Conservation (phyloP, 2,888 invertebrate genomes). For the Ormyrus thymus region DNA sequence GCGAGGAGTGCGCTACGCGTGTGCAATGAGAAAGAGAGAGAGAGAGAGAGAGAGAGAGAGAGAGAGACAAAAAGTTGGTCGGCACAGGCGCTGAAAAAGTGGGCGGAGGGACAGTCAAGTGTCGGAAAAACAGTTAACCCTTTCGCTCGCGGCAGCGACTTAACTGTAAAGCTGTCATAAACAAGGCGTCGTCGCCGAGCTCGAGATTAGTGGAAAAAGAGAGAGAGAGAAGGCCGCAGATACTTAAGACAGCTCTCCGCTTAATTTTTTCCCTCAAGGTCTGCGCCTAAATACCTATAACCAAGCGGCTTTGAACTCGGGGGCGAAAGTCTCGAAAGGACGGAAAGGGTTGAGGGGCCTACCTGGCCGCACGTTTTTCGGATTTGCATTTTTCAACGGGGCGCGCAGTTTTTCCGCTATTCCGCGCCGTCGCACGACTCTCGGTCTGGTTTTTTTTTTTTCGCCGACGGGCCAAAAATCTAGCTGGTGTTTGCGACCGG, state of each 20-base stretch:
- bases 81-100: conserved; percentile 20
- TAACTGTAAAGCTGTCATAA: conserved; percentile 52
- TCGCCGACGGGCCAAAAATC: not conserved
- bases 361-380: conserved; percentile 19
- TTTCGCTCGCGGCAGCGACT: not conserved
- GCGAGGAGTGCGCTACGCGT: too few species aligned
- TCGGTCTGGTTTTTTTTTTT: conserved; percentile 21
- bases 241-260: conserved; percentile 5
- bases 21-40: not conserved
- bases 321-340: not conserved
- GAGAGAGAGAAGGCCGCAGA: conserved; percentile 18
- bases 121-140: conserved; percentile 44
- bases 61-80: not conserved
- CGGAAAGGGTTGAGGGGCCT: conserved; percentile 32
- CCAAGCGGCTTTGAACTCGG: not conserved
- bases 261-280: conserved; percentile 31
- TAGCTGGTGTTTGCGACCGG: conserved; percentile 31
- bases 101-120: conserved; percentile 37
- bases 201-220: conserved; percentile 35
- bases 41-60: not conserved
- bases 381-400: conserved; percentile 29
- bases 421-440: not conserved
- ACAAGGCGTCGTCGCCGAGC: conserved; percentile 10
- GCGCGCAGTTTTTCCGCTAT: conserved; percentile 26
- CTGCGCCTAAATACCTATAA: conserved; percentile 12